Base-by-base conservation (phyloP, 2,888 invertebrate species). In the Lasioglossum lativentre region DNA sequence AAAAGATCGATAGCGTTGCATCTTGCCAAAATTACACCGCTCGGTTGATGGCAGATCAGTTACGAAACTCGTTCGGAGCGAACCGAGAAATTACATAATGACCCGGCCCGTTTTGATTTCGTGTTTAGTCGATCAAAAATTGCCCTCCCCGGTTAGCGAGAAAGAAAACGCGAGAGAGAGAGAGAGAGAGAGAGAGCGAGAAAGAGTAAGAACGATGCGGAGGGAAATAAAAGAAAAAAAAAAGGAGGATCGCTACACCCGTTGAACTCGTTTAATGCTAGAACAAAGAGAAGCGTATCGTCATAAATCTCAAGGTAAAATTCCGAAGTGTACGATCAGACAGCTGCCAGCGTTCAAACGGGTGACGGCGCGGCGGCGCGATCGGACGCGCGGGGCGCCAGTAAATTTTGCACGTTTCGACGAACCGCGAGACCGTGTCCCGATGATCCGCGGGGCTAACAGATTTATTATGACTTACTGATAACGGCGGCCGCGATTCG, bases 1-100 rank as follows among this genome's bases (percentile, higher is more conserved):
- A 23, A 34, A 66, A 34, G 66, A 66, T 93, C 93, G 90, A 93
- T 93, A 89, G 70, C 75, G 34, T 66, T 66, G 34, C 66, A 66
- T 66, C 30, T 66, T 66, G 66, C 34, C 66, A 66, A 66, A 66
- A 34, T 66, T 30, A 34, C 23, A 63, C 30, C 30, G 30, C 19
- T n/a, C 40, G 34, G 68, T 68, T 68, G 68, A 68, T 12, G 38
- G 38, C 40, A 68, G 38, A 68, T 38, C 23, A 23, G 68, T 68
- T 68, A n/a, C 68, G 68, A 68, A 68, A 68, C 34, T 68, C 23
- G 66, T 66, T 66, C 59, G 14, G 5, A 16, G 19, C 30, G 16
- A 66, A 34, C 8, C 8, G 23, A 40, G 68, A n/a, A 66, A 66
- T 66, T 66, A 66, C 66, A 10, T 66, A 66, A 66, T 34, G 34